phyloP scores from a whole-genome alignment of 2,888 invertebrate species.

The Phlogophora meticulosa region DNA sequence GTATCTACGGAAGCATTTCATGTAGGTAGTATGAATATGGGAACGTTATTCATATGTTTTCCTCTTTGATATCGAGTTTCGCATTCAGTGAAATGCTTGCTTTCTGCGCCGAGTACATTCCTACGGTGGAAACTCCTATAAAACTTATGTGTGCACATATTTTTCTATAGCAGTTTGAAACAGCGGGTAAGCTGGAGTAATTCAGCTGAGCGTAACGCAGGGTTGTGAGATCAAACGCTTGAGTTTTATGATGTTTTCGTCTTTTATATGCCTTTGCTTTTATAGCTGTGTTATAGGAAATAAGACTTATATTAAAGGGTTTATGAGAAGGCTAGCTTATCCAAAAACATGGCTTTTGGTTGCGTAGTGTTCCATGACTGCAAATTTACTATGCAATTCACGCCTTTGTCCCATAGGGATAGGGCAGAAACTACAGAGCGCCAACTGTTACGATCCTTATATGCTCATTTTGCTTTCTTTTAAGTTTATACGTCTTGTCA shows the following conservation, averaged over 20 bases:
- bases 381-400: no score
- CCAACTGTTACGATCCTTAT: no score
- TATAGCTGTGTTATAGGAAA: slow-evolving; percentile 8
- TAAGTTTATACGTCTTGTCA: no score
- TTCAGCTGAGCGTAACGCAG: slow-evolving; percentile 47
- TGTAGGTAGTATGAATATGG: slow-evolving; percentile 9
- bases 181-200: slow-evolving; percentile 54
- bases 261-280: slow-evolving; percentile 21
- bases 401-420: no score
- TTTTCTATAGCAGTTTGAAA: slow-evolving; percentile 47
- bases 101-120: slow-evolving; percentile 52
- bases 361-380: not conserved
- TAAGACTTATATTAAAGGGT: slow-evolving; percentile 21
- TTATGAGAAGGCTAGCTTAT: slow-evolving; percentile 15
- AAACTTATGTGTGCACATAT: slow-evolving; percentile 56
- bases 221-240: slow-evolving; percentile 32
- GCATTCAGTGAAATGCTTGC: slow-evolving; percentile 57
- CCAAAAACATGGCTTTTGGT: not conserved
- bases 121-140: slow-evolving; percentile 47
- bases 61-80: slow-evolving; percentile 59
- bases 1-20: not conserved
- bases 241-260: slow-evolving; percentile 41
- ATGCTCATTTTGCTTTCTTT: no score
- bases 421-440: no score
- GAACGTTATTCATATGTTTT: slow-evolving; percentile 30